These are phyloP conservation scores for Ictalurus punctatus DNA, from an alignment of 2,113 vertebrate genomes.

Conservation along the genomic window DNA sequence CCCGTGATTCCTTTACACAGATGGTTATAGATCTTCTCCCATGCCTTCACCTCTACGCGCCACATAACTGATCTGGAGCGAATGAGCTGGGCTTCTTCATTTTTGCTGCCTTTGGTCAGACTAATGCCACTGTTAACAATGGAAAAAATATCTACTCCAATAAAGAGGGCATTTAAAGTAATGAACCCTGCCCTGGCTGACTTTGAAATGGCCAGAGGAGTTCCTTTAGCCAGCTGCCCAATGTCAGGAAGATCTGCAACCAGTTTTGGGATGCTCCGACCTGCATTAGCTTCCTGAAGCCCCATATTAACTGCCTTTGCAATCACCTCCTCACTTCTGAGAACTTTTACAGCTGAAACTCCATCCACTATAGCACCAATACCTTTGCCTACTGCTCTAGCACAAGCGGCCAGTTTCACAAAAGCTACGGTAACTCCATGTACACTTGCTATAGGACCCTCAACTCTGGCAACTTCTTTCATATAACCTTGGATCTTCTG, in stretches of 20 bases:
- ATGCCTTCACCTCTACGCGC: constrained; percentile 52
- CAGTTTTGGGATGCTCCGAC: constrained; percentile 41
- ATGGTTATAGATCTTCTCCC: constrained; percentile 48
- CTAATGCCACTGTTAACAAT: constrained; percentile 55
- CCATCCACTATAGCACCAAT: constrained; percentile 53
- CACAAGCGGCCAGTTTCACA: not conserved
- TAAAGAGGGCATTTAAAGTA: constrained; percentile 53
- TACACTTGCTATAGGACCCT: not conserved
- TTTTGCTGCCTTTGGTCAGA: constrained; percentile 57
- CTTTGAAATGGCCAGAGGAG: constrained; percentile 50
- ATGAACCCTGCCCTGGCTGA: constrained; percentile 52
- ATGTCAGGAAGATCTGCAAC: constrained; percentile 20
- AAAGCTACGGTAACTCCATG: not conserved
- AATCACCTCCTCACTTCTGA: constrained; percentile 33
- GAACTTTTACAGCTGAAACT: constrained; percentile 40
- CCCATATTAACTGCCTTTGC: constrained; percentile 26
- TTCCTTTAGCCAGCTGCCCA: constrained; percentile 40
- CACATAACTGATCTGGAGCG: constrained; percentile 53
- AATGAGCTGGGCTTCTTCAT: constrained; percentile 49
- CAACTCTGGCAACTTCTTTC: constrained; percentile 31
- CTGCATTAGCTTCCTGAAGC: constrained; percentile 47
- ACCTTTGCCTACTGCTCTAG: not conserved
- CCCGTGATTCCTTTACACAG: constrained; percentile 49
- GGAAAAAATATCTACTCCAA: constrained; percentile 57
- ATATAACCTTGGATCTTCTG: constrained; percentile 35